Evolutionary conservation across 1,140 invertebrate genomes (phyloP).

Genomic region (Temnothorax longispinosus): DNA sequence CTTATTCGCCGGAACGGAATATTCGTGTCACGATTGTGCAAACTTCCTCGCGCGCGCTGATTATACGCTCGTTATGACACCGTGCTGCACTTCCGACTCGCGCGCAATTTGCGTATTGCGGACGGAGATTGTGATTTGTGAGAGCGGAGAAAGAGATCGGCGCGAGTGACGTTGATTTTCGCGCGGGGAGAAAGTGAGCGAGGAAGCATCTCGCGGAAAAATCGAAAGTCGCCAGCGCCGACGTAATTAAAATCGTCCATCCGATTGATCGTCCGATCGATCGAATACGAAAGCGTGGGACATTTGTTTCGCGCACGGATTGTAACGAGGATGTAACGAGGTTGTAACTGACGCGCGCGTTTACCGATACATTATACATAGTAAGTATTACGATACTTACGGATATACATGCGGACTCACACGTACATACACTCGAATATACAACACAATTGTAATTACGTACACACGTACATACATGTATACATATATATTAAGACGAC

Average conservation of each 20-base stretch:
- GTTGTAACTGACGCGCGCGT: constrained; percentile 4
- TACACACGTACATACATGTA: constrained; percentile 13
- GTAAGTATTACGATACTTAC: not conserved
- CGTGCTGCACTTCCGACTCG: constrained; percentile 10
- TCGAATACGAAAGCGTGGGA: not conserved
- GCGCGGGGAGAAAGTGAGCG: constrained; percentile 8
- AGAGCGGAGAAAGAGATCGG: not conserved
- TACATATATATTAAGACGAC: constrained; percentile 50
- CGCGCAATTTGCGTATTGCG: not conserved
- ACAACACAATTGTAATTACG: constrained; percentile 11
- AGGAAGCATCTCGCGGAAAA: constrained; percentile 10
- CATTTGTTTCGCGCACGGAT: not conserved
- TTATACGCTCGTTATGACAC: constrained; percentile 36
- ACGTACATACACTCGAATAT: not conserved
- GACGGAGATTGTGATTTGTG: not conserved
- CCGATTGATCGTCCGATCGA: not conserved
- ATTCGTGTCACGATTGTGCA: constrained; percentile 37
- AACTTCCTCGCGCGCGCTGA: constrained; percentile 23
- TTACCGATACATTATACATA: not conserved
- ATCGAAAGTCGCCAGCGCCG: constrained; percentile 19
- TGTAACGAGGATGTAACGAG: constrained; percentile 12
- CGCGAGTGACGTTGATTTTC: not conserved
- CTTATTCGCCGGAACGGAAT: constrained; percentile 11
- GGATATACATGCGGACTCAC: not conserved
- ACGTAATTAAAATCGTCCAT: constrained; percentile 2